Evolutionary conservation across 2,797 vertebrate species (phyloP).

Genomic region (Thaleichthys pacificus): DNA sequence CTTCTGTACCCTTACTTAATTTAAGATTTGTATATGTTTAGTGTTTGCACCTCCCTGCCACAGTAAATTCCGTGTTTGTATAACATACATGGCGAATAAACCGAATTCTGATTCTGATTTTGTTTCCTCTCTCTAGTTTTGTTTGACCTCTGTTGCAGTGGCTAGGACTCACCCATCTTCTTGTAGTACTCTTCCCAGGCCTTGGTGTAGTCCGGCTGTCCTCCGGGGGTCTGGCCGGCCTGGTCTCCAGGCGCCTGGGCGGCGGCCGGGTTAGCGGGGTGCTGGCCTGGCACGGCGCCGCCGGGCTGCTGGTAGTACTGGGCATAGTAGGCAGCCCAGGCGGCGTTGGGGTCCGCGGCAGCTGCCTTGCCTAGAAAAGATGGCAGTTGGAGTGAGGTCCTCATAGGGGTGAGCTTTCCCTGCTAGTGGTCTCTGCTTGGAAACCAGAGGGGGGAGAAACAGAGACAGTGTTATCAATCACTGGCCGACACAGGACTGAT

Average conservation of each 20-base stretch:
- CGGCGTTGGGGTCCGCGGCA: slow-evolving; percentile 74
- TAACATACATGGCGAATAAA: no score
- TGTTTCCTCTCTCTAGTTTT: neutral
- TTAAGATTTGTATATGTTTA: no score
- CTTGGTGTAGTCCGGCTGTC: slow-evolving; percentile 76
- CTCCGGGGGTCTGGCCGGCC: slow-evolving; percentile 60
- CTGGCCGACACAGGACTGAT: slow-evolving; percentile 10
- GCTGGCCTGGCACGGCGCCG: slow-evolving; percentile 65
- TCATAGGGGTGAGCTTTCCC: neutral
- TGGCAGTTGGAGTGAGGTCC: slow-evolving; percentile 18
- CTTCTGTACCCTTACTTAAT: no score
- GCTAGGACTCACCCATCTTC: slow-evolving; percentile 65
- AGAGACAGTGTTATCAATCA: slow-evolving; percentile 57
- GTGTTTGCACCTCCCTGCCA: no score
- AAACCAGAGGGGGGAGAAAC: slow-evolving; percentile 59
- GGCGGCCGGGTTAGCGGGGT: slow-evolving; percentile 60
- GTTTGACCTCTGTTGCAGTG: no score
- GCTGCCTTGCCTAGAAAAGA: slow-evolving; percentile 67
- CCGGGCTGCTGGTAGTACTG: slow-evolving; percentile 81
- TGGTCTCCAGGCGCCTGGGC: slow-evolving; percentile 48
- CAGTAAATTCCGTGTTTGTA: no score
- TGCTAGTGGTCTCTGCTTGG: slow-evolving; percentile 49
- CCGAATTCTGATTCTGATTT: no score
- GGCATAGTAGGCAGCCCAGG: slow-evolving; percentile 81
- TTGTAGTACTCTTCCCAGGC: slow-evolving; percentile 80